Conservation (phyloP, 1,140 invertebrate species). For the honey bee (Apis mellifera) region Amel_HAv3.1 CM009932.2:14553501-14554000, state of each 20-base stretch:
- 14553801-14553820: not conserved
- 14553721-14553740: not conserved
- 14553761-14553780: slow-evolving; percentile 35
- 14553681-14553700: too few species aligned
- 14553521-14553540: not conserved
- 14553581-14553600: not conserved
- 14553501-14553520: slow-evolving; percentile 5
- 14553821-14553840: not conserved
- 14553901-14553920: too few species aligned
- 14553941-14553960: not conserved
- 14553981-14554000: not conserved
- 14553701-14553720: too few species aligned
- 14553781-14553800: not conserved
- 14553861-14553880: too few species aligned
- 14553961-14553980: not conserved
- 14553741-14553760: not conserved
- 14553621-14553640: not conserved
- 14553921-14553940: not conserved
- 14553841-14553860: not conserved
- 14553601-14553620: too few species aligned
- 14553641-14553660: not conserved
- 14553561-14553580: slow-evolving; percentile 20
- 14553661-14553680: too few species aligned
- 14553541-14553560: not conserved
- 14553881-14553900: too few species aligned